Base-by-base conservation (phyloP, 1,140 invertebrate species). In the Drosophila nigrodunni region DNA sequence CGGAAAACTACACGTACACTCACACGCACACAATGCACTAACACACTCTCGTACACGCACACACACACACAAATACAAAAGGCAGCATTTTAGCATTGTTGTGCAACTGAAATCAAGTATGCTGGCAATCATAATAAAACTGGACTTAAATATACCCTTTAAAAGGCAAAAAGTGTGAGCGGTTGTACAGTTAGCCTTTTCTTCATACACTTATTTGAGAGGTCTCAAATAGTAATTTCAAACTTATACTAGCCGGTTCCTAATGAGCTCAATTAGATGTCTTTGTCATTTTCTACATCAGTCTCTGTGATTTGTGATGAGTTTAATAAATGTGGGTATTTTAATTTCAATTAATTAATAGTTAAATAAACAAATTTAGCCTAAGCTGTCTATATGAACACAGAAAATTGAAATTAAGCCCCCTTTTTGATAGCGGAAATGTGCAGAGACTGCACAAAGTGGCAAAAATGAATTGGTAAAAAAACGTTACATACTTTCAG, bases 21-120 rank as follows among this genome's bases (percentile, higher is more conserved):
- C 34, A 62, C 10, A 62, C 62, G 13, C 57, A 50, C 50, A 71
- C 41, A 30, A 30, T 30, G 6, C 25, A 30, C 25, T 30, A 30
- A 30, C 6, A 30, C 25, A 30, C 25, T 30, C 25, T 4, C 25
- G 11, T 57, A 58, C 46, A 66, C 46, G 61, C 43, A 60, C 35
- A 25, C 10, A 70, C 10, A 70, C 64, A 15, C 58, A 50, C 61
- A 68, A 54, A 13, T 54, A 3, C 13, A 54, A 13, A 54, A 54
- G 18, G 3, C n/a, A 57, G 62, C 37, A 64, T 67, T 74, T 69
- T 41, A 68, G 70, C 67, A 75, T 78, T 82, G 79, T 73, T 57
- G 46, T 65, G 10, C 79, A 82, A 86, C 82, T 82, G 76, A 86
- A 86, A 82, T 82, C 76, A 60, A 76, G 64, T 62, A 71, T 66